Percentiles rank a stretch among this genome's conserved stretches.
phyloP scores from a whole-genome alignment of 2,113 vertebrate species.

The Ammodytes marinus region DNA sequence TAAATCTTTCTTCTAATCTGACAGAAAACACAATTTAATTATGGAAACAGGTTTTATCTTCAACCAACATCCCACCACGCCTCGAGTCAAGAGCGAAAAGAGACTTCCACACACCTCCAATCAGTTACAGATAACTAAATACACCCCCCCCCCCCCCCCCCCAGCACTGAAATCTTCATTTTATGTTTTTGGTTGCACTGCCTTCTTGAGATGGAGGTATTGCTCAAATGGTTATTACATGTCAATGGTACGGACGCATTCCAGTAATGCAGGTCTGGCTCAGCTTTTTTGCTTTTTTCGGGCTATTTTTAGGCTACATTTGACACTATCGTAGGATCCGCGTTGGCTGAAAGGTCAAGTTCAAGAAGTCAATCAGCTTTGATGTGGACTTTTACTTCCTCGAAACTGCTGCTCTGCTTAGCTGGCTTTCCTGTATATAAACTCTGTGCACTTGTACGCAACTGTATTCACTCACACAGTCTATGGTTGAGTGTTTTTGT shows the following conservation, averaged over 20 bases:
- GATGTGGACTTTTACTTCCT: not conserved
- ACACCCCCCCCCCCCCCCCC: not conserved
- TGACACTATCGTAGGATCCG: slow-evolving; percentile 15
- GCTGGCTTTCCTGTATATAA: not conserved
- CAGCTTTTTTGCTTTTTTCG: slow-evolving; percentile 23
- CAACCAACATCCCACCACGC: not conserved
- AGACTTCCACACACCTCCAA: not conserved
- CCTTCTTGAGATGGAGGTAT: not conserved
- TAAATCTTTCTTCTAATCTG: slow-evolving; percentile 22
- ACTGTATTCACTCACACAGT: not conserved
- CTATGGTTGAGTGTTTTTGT: not conserved
- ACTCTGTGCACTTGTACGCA: not conserved
- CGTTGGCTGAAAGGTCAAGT: slow-evolving; percentile 5
- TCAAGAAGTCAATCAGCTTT: not conserved
- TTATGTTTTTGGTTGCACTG: not conserved
- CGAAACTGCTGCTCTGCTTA: not conserved
- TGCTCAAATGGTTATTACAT: not conserved
- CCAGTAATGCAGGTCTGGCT: not conserved
- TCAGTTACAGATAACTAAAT: not conserved
- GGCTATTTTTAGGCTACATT: slow-evolving; percentile 45
- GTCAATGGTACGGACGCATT: not conserved
- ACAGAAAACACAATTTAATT: not conserved
- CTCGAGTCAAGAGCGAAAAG: not conserved
- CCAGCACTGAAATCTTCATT: not conserved
- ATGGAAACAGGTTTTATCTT: slow-evolving; percentile 2